Evolutionary conservation across 2,797 vertebrate species (phyloP).

Genomic region (Sciurus vulgaris): DNA sequence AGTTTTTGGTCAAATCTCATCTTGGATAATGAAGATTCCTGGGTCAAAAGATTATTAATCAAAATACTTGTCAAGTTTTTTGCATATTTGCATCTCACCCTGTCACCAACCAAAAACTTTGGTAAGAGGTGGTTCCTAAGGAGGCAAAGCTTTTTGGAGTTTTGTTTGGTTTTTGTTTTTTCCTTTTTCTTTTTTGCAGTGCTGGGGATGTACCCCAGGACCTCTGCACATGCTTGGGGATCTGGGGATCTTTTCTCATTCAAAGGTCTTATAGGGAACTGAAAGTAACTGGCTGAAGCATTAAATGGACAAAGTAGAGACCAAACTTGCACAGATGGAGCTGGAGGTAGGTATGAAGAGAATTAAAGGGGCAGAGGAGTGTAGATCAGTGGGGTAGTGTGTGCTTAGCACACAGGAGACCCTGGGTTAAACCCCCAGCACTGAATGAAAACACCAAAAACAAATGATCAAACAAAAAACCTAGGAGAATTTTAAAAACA

Average conservation of each 20-base stretch:
- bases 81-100: conserved; percentile 13
- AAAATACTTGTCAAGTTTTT: not conserved
- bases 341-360: not conserved
- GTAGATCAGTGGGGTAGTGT: not conserved
- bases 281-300: not conserved
- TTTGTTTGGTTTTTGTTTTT: too few species aligned
- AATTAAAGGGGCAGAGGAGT: not conserved
- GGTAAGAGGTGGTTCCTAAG: not conserved
- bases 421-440: not conserved
- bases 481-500: not conserved
- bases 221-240: not conserved
- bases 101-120: not conserved
- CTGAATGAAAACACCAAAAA: too few species aligned
- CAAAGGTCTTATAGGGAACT: not conserved
- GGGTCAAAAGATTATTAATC: not conserved
- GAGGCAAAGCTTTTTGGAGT: not conserved
- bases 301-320: not conserved
- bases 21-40: not conserved
- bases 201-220: not conserved
- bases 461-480: too few species aligned
- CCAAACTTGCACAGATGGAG: not conserved
- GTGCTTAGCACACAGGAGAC: not conserved
- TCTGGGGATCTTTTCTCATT: not conserved
- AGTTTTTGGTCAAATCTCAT: not conserved
- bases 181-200: too few species aligned